These are phyloP conservation scores for Sakesphorus luctuosus DNA, from an alignment of 2,113 vertebrate genomes.

Conservation along the genomic window DNA sequence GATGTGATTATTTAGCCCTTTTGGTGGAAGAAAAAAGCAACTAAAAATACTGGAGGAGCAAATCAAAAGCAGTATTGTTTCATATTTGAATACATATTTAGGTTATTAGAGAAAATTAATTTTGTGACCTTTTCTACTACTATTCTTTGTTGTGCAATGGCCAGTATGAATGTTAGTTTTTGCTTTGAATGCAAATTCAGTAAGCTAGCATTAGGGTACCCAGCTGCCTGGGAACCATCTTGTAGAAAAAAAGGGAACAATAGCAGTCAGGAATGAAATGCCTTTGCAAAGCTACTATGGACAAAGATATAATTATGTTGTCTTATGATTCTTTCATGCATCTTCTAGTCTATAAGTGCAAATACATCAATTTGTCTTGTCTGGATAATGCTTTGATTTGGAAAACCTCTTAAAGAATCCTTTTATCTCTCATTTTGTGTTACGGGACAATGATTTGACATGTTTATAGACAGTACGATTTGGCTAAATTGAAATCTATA, in stretches of 20 bases:
- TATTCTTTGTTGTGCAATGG: not conserved
- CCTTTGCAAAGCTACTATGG: not conserved
- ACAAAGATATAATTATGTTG: conserved; percentile 4
- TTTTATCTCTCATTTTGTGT: not conserved
- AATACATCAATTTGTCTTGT: not conserved
- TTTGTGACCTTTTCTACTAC: not conserved
- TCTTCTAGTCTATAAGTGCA: not conserved
- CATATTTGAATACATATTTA: not conserved
- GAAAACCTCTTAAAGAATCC: not conserved
- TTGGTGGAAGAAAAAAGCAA: not conserved
- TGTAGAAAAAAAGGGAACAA: not conserved
- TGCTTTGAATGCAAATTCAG: not conserved
- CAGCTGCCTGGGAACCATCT: not conserved
- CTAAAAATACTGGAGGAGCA: not conserved
- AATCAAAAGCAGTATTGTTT: not conserved
- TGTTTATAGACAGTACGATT: not conserved
- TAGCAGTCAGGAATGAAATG: not conserved
- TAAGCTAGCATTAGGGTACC: not conserved
- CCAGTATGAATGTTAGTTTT: not conserved
- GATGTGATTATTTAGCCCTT: not conserved
- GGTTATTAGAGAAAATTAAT: not conserved
- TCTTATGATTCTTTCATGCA: not conserved
- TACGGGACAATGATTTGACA: not conserved
- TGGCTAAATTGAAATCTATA: not conserved
- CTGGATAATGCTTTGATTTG: not conserved